These are phyloP conservation scores for Drosophila quinaria DNA, from an alignment of 2,888 invertebrate species.

Conservation along the genomic window DNA sequence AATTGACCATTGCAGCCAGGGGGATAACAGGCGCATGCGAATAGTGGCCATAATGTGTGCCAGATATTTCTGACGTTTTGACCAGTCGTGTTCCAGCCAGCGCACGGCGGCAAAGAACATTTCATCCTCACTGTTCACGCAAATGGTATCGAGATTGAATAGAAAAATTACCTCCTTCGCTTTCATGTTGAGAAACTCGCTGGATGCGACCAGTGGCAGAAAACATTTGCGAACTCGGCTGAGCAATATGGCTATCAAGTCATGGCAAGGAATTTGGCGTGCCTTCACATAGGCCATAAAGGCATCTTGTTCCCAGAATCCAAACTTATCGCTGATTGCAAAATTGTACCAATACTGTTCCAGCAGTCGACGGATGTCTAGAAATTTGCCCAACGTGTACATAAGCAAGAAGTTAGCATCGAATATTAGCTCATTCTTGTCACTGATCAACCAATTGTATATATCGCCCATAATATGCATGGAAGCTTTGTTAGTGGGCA, in stretches of 20 bases:
- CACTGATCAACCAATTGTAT: constrained; percentile 46
- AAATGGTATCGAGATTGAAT: constrained; percentile 26
- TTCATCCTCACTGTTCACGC: constrained; percentile 58
- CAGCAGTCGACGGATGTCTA: constrained; percentile 14
- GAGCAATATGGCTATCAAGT: constrained; percentile 38
- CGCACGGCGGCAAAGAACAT: constrained; percentile 42
- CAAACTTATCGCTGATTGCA: not conserved
- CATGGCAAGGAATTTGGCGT: not conserved
- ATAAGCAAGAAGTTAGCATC: constrained; percentile 5
- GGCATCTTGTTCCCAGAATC: constrained; percentile 35
- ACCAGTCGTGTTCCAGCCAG: constrained; percentile 47
- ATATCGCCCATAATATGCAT: constrained; percentile 14
- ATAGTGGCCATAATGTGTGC: constrained; percentile 20
- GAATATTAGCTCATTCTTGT: not conserved
- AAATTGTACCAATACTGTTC: constrained; percentile 36
- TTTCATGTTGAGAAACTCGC: constrained; percentile 27
- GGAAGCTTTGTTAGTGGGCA: constrained; percentile 25
- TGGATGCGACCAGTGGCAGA: constrained; percentile 35
- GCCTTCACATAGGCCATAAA: constrained; percentile 15
- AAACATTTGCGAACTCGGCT: constrained; percentile 31
- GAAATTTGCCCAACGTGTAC: constrained; percentile 20
- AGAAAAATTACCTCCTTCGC: constrained; percentile 24
- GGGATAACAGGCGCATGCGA: constrained; percentile 31
- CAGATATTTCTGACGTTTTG: constrained; percentile 1
- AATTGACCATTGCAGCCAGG: constrained; percentile 34